These are phyloP conservation scores for Lordiphosa clarofinis DNA, from an alignment of 1,140 invertebrate genomes.

Conservation along the genomic window DNA sequence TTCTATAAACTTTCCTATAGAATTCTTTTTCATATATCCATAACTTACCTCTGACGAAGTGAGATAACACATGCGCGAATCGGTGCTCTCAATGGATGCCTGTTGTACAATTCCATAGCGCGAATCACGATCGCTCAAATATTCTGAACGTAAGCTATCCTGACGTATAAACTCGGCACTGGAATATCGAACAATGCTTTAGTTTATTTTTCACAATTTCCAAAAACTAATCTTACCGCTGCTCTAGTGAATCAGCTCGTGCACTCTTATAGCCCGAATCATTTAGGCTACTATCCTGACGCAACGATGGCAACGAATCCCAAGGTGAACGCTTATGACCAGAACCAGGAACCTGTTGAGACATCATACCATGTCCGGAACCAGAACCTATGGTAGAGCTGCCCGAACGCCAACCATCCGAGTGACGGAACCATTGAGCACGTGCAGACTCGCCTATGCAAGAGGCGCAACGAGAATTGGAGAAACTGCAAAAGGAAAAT, in stretches of 20 bases:
- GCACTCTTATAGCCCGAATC: conserved; percentile 92
- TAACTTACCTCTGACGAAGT: conserved; percentile 96
- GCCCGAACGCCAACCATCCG: conserved; percentile 91
- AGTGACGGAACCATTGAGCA: conserved; percentile 92
- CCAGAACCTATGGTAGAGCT: conserved; percentile 85
- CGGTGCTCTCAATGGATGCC: conserved; percentile 94
- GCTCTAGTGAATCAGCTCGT: conserved; percentile 90
- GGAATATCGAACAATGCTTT: conserved; percentile 78
- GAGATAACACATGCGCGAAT: conserved; percentile 94
- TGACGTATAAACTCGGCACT: conserved; percentile 93
- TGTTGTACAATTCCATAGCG: conserved; percentile 94
- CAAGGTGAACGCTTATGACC: conserved; percentile 88
- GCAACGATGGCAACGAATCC: conserved; percentile 90
- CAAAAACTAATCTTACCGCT: conserved; percentile 83
- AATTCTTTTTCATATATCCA: neutral
- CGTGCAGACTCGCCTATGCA: conserved; percentile 91
- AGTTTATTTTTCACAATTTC: conserved; percentile 10
- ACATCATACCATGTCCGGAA: conserved; percentile 78
- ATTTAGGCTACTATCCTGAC: conserved; percentile 89
- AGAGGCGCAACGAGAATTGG: conserved; percentile 86
- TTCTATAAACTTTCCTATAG: no score
- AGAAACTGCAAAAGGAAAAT: conserved; percentile 79
- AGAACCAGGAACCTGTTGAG: conserved; percentile 64
- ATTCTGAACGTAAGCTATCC: conserved; percentile 92
- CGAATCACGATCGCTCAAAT: conserved; percentile 92